Evolutionary conservation across 2,113 vertebrate species (phyloP).

Genomic region (Datnioides undecimradiatus): DNA sequence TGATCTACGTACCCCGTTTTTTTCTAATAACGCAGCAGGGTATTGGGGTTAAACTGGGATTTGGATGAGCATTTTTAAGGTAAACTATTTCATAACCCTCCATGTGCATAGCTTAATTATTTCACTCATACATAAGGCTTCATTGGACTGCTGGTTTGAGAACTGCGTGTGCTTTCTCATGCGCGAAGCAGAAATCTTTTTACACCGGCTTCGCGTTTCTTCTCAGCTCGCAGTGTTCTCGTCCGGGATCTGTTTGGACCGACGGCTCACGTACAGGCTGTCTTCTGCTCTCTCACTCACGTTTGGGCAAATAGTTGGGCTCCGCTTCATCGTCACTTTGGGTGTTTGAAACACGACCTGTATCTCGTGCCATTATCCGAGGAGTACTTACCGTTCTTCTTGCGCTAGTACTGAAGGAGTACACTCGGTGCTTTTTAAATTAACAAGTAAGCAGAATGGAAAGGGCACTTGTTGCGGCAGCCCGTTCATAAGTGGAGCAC

Average conservation of each 20-base stretch:
- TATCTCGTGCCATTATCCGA: conserved; percentile 5
- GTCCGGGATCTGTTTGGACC: neutral
- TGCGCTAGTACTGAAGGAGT: neutral
- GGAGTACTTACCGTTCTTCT: neutral
- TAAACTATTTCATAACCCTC: conserved; percentile 10
- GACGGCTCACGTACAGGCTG: neutral
- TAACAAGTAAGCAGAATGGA: neutral
- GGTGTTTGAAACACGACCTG: conserved; percentile 28
- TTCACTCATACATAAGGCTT: neutral
- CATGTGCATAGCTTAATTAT: conserved; percentile 33
- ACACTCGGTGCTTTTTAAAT: conserved; percentile 34
- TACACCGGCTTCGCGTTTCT: neutral
- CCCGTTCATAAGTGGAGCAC: neutral
- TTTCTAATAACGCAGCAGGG: conserved; percentile 48
- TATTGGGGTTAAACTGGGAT: conserved; percentile 77
- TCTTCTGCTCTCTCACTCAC: neutral
- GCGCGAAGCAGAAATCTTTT: too few relatives aligned
- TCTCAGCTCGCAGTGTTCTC: conserved; percentile 3
- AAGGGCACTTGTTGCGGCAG: neutral
- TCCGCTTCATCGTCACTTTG: conserved; percentile 15
- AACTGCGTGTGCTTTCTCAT: neutral
- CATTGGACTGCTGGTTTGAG: neutral
- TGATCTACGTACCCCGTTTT: conserved; percentile 41
- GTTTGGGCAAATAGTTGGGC: conserved; percentile 10
- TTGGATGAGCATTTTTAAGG: conserved; percentile 35